These are phyloP conservation scores for Pocillopora grandis DNA, from an alignment of 92 coral and sea anemone genomes.

Conservation along the genomic window DNA sequence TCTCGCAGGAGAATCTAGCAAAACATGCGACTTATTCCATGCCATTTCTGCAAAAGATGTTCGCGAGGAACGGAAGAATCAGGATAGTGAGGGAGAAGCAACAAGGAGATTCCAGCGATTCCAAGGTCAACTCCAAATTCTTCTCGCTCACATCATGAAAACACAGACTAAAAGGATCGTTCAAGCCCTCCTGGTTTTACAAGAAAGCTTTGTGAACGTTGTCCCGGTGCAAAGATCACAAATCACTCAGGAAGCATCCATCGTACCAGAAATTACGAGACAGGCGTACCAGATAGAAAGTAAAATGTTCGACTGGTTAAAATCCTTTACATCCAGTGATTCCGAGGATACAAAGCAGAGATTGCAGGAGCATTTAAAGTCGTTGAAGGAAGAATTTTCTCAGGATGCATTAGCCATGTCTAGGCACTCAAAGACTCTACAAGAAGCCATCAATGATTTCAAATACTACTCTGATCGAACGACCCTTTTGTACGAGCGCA, in stretches of 20 bases:
- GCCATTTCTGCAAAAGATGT: conserved; percentile 66
- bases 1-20: conserved; percentile 22
- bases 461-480: conserved; percentile 3
- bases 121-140: conserved; percentile 31
- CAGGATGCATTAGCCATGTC: too few relatives aligned
- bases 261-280: too few relatives aligned
- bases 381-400: too few relatives aligned
- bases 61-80: conserved; percentile 5
- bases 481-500: conserved; percentile 34
- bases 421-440: neutral
- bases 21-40: conserved; percentile 47
- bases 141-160: conserved; percentile 42
- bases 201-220: too few relatives aligned
- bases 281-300: too few relatives aligned
- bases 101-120: conserved; percentile 52
- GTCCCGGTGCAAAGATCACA: too few relatives aligned
- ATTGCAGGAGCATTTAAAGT: too few relatives aligned
- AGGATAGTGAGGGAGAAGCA: conserved; percentile 3
- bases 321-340: too few relatives aligned
- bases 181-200: too few relatives aligned
- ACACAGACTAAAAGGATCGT: conserved; percentile 45
- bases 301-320: too few relatives aligned
- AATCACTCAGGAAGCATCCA: too few relatives aligned
- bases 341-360: too few relatives aligned
- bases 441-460: conserved; percentile 31